A percentile compares a stretch with the other conserved stretches of the same genome.
Evolutionary conservation across 2,113 vertebrate genomes (phyloP).

Genomic region (Antennarius striatus): DNA sequence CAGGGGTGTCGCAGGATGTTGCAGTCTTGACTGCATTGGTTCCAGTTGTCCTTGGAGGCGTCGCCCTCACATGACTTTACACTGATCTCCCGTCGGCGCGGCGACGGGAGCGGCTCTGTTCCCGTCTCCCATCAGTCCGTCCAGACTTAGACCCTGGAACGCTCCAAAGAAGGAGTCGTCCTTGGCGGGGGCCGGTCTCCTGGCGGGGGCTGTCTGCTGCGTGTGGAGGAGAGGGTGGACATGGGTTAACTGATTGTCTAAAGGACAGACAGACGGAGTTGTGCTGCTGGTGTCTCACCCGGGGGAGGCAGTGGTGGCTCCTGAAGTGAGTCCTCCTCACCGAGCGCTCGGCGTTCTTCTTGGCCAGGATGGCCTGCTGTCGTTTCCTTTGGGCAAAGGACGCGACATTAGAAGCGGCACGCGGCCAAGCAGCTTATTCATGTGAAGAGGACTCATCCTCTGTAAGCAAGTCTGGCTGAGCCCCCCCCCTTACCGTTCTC

Average conservation of each 20-base stretch:
- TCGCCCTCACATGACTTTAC: constrained; percentile 77
- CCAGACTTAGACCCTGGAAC: constrained; percentile 76
- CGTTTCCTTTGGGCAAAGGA: constrained; percentile 67
- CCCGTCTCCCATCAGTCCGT: constrained; percentile 41
- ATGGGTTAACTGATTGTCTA: neutral
- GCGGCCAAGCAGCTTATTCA: constrained; percentile 53
- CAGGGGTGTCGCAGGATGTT: too few relatives aligned
- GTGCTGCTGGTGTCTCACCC: constrained; percentile 56
- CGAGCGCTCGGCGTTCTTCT: constrained; percentile 76
- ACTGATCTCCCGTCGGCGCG: constrained; percentile 58
- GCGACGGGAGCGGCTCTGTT: constrained; percentile 18
- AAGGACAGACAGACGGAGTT: too few relatives aligned
- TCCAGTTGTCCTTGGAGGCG: constrained; percentile 10
- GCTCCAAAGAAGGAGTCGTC: constrained; percentile 75
- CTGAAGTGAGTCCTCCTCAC: constrained; percentile 73
- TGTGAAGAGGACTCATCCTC: constrained; percentile 42
- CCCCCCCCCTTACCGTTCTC: constrained; percentile 64
- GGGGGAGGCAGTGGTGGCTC: constrained; percentile 78
- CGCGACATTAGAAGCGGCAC: constrained; percentile 29
- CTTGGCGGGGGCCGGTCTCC: constrained; percentile 43
- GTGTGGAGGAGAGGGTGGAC: neutral
- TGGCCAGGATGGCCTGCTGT: constrained; percentile 71
- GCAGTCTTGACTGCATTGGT: neutral
- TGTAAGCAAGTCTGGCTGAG: constrained; percentile 34
- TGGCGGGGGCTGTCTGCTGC: constrained; percentile 32